Conservation (phyloP, 2,888 invertebrate species). For the Amiota minor region DNA sequence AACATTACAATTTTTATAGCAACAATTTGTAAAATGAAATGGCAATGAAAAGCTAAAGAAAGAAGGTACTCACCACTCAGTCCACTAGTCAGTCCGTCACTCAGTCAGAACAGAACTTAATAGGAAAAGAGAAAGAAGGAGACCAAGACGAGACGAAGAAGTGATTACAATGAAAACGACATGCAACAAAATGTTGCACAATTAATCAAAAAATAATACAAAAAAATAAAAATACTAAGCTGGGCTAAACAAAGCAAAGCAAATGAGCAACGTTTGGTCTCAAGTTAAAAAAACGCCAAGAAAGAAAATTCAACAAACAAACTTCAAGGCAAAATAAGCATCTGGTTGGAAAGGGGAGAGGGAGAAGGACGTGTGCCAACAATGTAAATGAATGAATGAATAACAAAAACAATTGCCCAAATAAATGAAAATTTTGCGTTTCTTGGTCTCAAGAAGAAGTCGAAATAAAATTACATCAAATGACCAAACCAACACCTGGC, state of each 20-base stretch:
- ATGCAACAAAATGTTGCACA: conserved; percentile 17
- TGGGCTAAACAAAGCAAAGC: neutral
- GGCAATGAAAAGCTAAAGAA: neutral
- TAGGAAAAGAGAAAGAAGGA: neutral
- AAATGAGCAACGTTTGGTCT: conserved; percentile 1
- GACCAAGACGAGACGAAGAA: neutral
- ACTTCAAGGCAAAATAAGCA: neutral
- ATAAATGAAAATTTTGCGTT: conserved; percentile 12
- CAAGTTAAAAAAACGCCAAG: neutral
- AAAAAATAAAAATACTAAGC: neutral
- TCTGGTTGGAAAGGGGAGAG: too few species aligned
- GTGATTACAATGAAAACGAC: neutral
- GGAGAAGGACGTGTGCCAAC: neutral
- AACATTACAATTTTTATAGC: conserved; percentile 58
- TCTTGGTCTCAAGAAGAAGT: neutral
- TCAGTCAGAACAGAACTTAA: neutral
- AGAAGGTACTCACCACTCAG: neutral
- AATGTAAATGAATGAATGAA: neutral
- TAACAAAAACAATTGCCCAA: conserved; percentile 26
- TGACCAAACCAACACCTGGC: conserved; percentile 1
- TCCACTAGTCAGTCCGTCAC: neutral
- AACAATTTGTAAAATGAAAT: conserved; percentile 57
- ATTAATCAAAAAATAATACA: conserved; percentile 29
- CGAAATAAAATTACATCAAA: conserved; percentile 13
- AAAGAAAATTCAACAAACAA: neutral